Conservation (phyloP, 30 jellyfish, hydroid and myxozoan species). For the Catostylus mosaicus region DNA sequence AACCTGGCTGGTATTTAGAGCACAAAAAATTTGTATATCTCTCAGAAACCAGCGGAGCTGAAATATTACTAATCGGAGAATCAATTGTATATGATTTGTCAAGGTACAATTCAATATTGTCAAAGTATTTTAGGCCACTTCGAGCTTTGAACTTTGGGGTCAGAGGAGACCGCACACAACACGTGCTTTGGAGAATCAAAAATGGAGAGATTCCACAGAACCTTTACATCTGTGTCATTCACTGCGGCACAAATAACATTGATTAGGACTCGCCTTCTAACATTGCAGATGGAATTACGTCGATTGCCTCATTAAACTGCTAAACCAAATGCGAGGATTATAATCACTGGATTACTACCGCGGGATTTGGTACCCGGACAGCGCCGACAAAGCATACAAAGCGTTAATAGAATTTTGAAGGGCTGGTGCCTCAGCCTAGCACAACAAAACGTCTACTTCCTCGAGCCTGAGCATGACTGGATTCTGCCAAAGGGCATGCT, state of each 20-base stretch:
- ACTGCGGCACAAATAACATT: constrained; percentile 92
- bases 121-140: constrained; percentile 81
- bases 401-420: constrained; percentile 83
- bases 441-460: constrained; percentile 78
- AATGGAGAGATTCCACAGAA: constrained; percentile 85
- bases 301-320: constrained; percentile 88
- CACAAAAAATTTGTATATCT: constrained; percentile 90
- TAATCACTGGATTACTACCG: constrained; percentile 89
- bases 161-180: constrained; percentile 98
- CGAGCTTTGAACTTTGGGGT: constrained; percentile 91
- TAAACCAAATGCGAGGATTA: constrained; percentile 94
- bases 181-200: constrained; percentile 94
- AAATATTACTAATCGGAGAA: constrained; percentile 82
- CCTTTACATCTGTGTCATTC: constrained; percentile 79
- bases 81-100: constrained; percentile 91
- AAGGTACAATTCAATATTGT: constrained; percentile 82
- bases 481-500: constrained; percentile 78
- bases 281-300: constrained; percentile 85
- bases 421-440: constrained; percentile 75
- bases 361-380: constrained; percentile 77
- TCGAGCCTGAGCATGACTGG: constrained; percentile 97
- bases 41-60: constrained; percentile 80
- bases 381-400: constrained; percentile 74
- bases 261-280: constrained; percentile 88
- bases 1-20: constrained; percentile 97